Conservation (phyloP, 2,888 invertebrate species). For the Epirrhoe tristata region DNA sequence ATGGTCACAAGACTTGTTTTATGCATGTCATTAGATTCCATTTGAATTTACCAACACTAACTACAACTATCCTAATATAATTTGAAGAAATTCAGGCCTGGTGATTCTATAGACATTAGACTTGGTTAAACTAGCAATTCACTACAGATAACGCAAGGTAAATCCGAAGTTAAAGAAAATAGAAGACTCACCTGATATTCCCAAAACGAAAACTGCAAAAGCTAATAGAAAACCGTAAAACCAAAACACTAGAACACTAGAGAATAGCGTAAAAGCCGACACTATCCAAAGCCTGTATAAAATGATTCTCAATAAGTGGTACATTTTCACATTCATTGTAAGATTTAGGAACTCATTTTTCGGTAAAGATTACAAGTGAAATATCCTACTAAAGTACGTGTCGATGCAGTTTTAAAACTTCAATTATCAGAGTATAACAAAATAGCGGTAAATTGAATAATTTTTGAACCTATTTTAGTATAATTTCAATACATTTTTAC, state of each 20-base stretch:
- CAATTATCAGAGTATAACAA: not conserved
- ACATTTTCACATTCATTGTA: conserved; percentile 58
- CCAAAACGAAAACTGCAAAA: conserved; percentile 88
- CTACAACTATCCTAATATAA: too few species aligned
- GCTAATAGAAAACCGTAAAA: conserved; percentile 92
- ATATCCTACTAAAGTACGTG: not conserved
- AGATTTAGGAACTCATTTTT: conserved; percentile 8
- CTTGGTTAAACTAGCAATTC: too few species aligned
- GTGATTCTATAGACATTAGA: too few species aligned
- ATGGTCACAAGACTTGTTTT: too few species aligned
- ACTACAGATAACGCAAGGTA: too few species aligned
- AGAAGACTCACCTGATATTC: conserved; percentile 87
- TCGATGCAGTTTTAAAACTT: not conserved
- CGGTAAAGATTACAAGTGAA: not conserved
- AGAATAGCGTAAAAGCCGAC: conserved; percentile 89
- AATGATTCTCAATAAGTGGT: conserved; percentile 80
- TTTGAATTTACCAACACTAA: too few species aligned
- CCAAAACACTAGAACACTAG: conserved; percentile 92
- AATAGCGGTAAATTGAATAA: not conserved
- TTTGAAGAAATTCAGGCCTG: too few species aligned
- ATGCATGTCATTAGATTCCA: too few species aligned
- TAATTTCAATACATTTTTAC: not conserved
- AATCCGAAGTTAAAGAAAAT: not conserved
- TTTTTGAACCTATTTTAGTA: not conserved
- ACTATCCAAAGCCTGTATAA: conserved; percentile 91